Evolutionary conservation across 2,888 invertebrate genomes (phyloP), one percentile per base, ranked within the genome.

Genomic region (Pachliopta kotzebuea): DNA sequence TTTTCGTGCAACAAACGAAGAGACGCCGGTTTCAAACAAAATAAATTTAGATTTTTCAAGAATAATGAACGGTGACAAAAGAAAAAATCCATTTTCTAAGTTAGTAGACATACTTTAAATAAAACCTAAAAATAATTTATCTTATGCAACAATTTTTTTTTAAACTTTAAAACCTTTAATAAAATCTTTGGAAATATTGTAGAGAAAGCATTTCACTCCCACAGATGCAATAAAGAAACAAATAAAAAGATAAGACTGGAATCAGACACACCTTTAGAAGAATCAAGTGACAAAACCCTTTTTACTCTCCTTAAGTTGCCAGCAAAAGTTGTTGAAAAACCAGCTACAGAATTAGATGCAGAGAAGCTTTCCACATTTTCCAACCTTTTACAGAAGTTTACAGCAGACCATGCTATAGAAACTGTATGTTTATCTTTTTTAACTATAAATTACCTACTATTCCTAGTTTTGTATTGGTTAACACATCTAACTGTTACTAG

Each of bases 31-130:
- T 53, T 77, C 78, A 60, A 77, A 81, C 37, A 68, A 78, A 66
- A 73, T 78, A 68, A 77, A 88, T 60, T 80, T 93, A 72, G 88
- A 92, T 76, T 91, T 93, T 72, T 90, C 92, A 50, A 86, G 88
- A 71, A 76, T 92, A 23, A 70, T 85, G 6, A 81, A 90, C 68
- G 84, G 92, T 24, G 93, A 93, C 59, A 96, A 96, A 78, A 93
- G 96, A 60, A 96, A 94, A 78, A 96, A 96, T 83, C 96, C 96
- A 11, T 97, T 96, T 86, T 88, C 93, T 24, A 94, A 93, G 93
- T 93, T 81, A 82, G 92, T 78, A 14, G 6, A 45, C 6, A 2
- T 26, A 26, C 3, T 54, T 54, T 23, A 26, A 56, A n/a, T 9
- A 20, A n/a, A 37, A 37, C 37, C 14, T 37, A 37, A 11, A 37